Evolutionary conservation across 2,888 invertebrate genomes (phyloP), one percentile per base, ranked within the genome.

Genomic region (Lasioglossum malachurum): DNA sequence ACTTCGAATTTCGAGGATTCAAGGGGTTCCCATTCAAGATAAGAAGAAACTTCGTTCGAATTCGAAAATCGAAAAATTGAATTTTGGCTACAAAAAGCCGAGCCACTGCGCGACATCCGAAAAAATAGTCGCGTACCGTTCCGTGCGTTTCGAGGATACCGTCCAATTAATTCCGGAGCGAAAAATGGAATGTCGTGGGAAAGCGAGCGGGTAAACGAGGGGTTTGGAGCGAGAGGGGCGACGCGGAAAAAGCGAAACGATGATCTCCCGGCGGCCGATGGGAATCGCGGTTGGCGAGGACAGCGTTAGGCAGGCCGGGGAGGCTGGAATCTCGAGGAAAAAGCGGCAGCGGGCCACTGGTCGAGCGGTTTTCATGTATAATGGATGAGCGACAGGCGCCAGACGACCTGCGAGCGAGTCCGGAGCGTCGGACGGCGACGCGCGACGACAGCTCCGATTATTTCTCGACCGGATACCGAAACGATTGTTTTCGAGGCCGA

Each of bases 331-430:
- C 90, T 87, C 78, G 75, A 82, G 82, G 91, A 91, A 93, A 92
- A 93, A 93, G 90, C 89, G 83, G 86, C 90, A 72, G 80, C 88
- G 81, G 91, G 89, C 88, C 84, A 72, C 77, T 77, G 60, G 90
- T 89, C 88, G 91, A 92, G 92, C 88, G 35, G 90, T 93, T 92
- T 93, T 90, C 93, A 94, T 94, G 94, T 94, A 92, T 94, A 93
- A 94, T 94, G 93, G 91, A 94, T 94, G 92, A 92, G 88, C 89
- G 89, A 88, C 89, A 89, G 92, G 92, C 93, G 93, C 92, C 93
- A 91, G 91, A 86, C 89, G 88, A 91, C 87, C 87, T 80, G 78
- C 85, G 90, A 83, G 84, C 84, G 46, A 23, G 75, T 44, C 88
- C 83, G 78, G 67, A 60, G 75, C 78, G 46, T 75, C 75, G 67